A percentile compares a stretch with the other conserved stretches of the same genome.
Conservation (phyloP, 2,888 invertebrate species). For the Andrena camellia region DNA sequence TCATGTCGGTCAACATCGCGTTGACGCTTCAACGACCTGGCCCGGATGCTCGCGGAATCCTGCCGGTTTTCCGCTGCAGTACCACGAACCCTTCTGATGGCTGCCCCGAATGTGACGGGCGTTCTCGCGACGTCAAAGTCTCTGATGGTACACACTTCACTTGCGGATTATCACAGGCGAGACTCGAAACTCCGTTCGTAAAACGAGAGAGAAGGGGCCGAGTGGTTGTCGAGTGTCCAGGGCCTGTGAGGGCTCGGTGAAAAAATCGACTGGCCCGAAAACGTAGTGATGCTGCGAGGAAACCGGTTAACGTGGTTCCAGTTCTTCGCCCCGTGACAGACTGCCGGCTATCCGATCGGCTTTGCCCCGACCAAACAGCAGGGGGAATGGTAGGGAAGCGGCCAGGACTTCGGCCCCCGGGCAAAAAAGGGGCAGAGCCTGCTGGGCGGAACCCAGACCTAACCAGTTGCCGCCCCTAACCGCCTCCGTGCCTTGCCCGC, state of each 20-base stretch:
- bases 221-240: slow-evolving; percentile 30
- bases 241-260: slow-evolving; percentile 53
- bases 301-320: slow-evolving; percentile 85
- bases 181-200: slow-evolving; percentile 4
- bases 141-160: slow-evolving; percentile 37
- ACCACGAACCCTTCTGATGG: not conserved
- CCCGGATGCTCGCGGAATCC: slow-evolving; percentile 40
- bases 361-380: slow-evolving; percentile 75
- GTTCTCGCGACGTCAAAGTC: slow-evolving; percentile 13
- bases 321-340: slow-evolving; percentile 85
- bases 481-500: slow-evolving; percentile 73
- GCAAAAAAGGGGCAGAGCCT: slow-evolving; percentile 82
- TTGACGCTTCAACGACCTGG: slow-evolving; percentile 41
- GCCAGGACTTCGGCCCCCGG: slow-evolving; percentile 73
- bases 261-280: slow-evolving; percentile 55
- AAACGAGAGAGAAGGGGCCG: slow-evolving; percentile 5
- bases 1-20: slow-evolving; percentile 85
- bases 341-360: slow-evolving; percentile 82
- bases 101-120: not conserved
- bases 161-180: slow-evolving; percentile 31
- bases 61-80: slow-evolving; percentile 6
- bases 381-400: slow-evolving; percentile 73
- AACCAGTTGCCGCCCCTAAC: slow-evolving; percentile 80
- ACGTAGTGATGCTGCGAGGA: slow-evolving; percentile 68
- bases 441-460: slow-evolving; percentile 75